These are phyloP conservation scores for Coreoperca whiteheadi DNA, from an alignment of 2,113 vertebrate species.

Conservation along the genomic window DNA sequence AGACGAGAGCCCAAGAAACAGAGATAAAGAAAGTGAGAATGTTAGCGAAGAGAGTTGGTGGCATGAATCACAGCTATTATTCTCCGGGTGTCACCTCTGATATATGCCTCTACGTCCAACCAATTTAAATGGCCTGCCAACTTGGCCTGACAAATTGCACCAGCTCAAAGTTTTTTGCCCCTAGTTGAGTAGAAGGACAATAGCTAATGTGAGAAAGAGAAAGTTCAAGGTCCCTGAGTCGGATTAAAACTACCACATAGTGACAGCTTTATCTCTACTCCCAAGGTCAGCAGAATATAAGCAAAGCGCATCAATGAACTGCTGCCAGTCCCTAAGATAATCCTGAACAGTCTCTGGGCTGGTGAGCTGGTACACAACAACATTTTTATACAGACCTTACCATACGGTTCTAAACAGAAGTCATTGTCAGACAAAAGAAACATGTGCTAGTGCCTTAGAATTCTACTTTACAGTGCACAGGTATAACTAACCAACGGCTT, in stretches of 20 bases:
- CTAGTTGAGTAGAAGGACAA: constrained; percentile 6
- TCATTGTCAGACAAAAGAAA: neutral
- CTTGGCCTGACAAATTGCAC: constrained; percentile 54
- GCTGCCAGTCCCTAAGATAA: too few species aligned
- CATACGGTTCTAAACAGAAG: neutral
- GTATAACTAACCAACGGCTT: neutral
- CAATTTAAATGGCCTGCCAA: constrained; percentile 66
- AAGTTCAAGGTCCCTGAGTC: constrained; percentile 5
- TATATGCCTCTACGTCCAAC: constrained; percentile 36
- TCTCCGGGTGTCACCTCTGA: constrained; percentile 51
- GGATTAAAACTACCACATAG: constrained; percentile 10
- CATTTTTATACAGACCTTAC: neutral
- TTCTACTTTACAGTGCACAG: neutral
- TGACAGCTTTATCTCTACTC: constrained; percentile 5
- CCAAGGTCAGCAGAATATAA: neutral
- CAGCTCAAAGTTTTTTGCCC: constrained; percentile 40
- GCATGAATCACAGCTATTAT: constrained; percentile 53
- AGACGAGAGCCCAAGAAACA: neutral
- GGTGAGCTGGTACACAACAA: neutral
- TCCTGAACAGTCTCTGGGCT: neutral
- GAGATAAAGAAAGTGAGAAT: constrained; percentile 43
- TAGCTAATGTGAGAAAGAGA: constrained; percentile 29
- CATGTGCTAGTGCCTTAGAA: neutral
- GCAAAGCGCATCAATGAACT: neutral
- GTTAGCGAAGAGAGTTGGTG: neutral